phyloP scores from a whole-genome alignment of 2,113 vertebrate genomes.

The Alectura lathami region DNA sequence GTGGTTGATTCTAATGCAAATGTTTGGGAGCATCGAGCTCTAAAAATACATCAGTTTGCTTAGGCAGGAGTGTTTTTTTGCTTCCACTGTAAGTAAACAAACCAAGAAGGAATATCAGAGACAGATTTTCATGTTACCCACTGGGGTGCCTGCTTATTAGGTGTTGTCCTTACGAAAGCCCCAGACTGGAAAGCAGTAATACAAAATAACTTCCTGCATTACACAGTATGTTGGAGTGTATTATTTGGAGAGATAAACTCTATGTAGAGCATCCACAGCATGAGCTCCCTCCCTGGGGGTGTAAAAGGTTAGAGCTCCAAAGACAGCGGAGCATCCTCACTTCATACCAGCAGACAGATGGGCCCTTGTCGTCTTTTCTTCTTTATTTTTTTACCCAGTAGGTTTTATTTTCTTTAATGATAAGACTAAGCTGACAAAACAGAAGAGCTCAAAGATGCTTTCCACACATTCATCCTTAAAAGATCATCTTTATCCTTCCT shows the following conservation, averaged over 20 bases:
- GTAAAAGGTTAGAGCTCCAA: neutral
- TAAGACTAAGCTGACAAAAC: neutral
- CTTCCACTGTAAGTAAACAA: neutral
- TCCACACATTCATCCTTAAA: neutral
- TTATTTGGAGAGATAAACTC: neutral
- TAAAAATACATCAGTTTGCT: neutral
- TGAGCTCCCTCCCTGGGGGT: neutral
- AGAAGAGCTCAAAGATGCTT: conserved; percentile 6
- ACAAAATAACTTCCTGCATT: neutral
- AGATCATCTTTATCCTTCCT: neutral
- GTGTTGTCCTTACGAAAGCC: neutral
- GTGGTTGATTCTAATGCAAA: neutral
- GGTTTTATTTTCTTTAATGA: neutral
- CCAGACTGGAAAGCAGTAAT: neutral
- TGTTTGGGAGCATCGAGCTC: neutral
- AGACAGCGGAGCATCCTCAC: neutral
- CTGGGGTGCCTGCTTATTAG: neutral
- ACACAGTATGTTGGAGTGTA: neutral
- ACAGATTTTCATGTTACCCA: neutral
- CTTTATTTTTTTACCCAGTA: neutral
- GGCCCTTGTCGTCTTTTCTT: neutral
- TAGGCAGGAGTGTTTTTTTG: neutral
- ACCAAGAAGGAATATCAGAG: neutral
- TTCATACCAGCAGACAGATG: neutral
- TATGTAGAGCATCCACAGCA: neutral